Evolutionary conservation across 2,888 invertebrate species (phyloP), one percentile per base, ranked within the genome.

Genomic region (Microctonus hyperodae): DNA sequence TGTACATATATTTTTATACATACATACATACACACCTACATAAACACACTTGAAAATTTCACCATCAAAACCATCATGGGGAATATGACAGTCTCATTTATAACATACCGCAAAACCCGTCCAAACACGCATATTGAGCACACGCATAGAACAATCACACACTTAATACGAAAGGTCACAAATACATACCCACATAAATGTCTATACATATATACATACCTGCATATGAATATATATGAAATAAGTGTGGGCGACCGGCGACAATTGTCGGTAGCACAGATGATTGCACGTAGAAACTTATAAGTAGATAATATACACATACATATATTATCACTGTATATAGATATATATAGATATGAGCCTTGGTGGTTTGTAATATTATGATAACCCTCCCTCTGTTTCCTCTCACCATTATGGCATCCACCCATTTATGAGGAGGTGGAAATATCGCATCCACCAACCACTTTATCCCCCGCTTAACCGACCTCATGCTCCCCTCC

Each of bases 331-430:
- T 28, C 28, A 67, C 7, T 28, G 4, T 71, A 71, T 71, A 71
- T 70, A 51, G 58, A 37, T 62, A 51, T 62, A 55, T 55, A 55
- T 31, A 20, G 78, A 78, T 80, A 79, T 79, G 78, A n/a, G 79
- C 76, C 79, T 79, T 81, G 80, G 82, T 79, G 83, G 83, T 83
- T 83, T 82, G 83, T 83, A 83, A 83, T 83, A 82, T 83, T 83
- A 83, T 83, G 82, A 83, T 83, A 83, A 82, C 83, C 81, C 79
- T 76, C 78, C 44, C 44, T 16, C 77, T 78, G 73, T 68, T 71
- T 64, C 65, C 68, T 73, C 73, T 72, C 71, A 69, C 75, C 70
- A 68, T 58, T 70, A 67, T 70, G 65, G 69, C 68, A 66, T 70
- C 70, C 73, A 72, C 71, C 72, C 44, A 44, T 44, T 44, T 44